Base-by-base conservation (phyloP, 2,113 vertebrate species). In the Seriola dumerili region DNA sequence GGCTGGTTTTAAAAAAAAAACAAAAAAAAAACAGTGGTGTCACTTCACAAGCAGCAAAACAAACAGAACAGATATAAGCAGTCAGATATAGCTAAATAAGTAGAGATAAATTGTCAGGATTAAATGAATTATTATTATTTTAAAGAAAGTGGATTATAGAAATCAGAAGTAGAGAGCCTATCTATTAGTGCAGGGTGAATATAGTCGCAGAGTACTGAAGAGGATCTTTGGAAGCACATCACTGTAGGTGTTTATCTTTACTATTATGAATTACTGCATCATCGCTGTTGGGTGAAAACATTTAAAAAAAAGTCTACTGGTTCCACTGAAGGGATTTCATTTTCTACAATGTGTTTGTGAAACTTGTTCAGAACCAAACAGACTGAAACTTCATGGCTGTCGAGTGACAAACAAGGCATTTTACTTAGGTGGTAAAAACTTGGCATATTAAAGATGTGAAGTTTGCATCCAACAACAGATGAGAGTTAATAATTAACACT, bases 141-240 rank as follows among this genome's bases (percentile, higher is more conserved):
- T 16, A 36, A 32, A 78, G 48, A 72, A 42, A 42, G 2, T 44
- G 13, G 25, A 34, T 32, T 36, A 42, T 17, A 74, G 16, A 84
- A 81, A 72, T 85, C 16, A 63, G 44, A 71, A 65, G 36, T 63
- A 76, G 44, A 82, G 72, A 59, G 70, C 70, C n/a, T n/a, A 76
- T 8, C 46, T n/a, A 61, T 34, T 48, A 16, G 57, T 48, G 8
- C 48, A 69, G 50, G 57, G 63, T 57, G 52, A 78, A 61, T 29
- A 57, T 50, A 29, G 13, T 34, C 62, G 72, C 66, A 70, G 23
- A 29, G 29, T 29, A 29, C 29, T 29, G 29, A 29, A 29, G 29
- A 90, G 89, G 87, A 87, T 91, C 58, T 85, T 86, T 95, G 94
- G 94, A 95, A 95, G 93, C 92, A 93, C 94, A 50, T 88, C 25